Percentiles rank a stretch among this genome's conserved stretches.
phyloP scores from a whole-genome alignment of 2,888 invertebrate species.

The Drosophila maculinotata region DNA sequence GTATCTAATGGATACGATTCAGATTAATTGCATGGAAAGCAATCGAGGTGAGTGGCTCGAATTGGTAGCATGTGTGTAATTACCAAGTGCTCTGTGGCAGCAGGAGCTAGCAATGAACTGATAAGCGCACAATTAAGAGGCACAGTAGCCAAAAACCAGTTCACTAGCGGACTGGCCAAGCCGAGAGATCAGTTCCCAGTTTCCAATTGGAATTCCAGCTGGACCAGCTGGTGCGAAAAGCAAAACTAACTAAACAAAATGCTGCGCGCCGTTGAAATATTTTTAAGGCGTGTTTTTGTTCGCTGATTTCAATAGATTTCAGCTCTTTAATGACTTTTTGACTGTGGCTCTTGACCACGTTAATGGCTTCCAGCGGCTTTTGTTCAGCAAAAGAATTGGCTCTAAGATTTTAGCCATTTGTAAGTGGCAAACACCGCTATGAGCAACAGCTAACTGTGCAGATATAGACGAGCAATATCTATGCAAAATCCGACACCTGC shows the following conservation, averaged over 20 bases:
- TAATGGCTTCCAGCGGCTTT: constrained; percentile 67
- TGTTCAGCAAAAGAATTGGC: constrained; percentile 63
- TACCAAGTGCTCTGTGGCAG: constrained; percentile 25
- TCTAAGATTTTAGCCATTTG: constrained; percentile 21
- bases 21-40: constrained; percentile 60
- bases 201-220: constrained; percentile 26
- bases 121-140: constrained; percentile 76
- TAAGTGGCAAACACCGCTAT: constrained; percentile 45
- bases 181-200: constrained; percentile 6
- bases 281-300: constrained; percentile 68
- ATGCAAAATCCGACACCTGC: constrained; percentile 35
- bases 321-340: constrained; percentile 72
- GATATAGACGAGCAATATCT: background rate
- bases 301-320: constrained; percentile 69
- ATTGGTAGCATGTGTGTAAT: constrained; percentile 35
- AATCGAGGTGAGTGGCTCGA: constrained; percentile 32
- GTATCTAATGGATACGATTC: constrained; percentile 60
- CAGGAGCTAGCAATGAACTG: constrained; percentile 71
- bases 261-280: constrained; percentile 37
- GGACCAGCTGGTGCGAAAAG: constrained; percentile 28
- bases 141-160: constrained; percentile 31
- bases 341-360: constrained; percentile 25
- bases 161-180: constrained; percentile 3
- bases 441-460: constrained; percentile 31
- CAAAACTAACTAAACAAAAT: constrained; percentile 5